Evolutionary conservation across 2,797 vertebrate species (phyloP), one percentile per base, ranked within the genome.

Genomic region (Triplophysa bombifrons): DNA sequence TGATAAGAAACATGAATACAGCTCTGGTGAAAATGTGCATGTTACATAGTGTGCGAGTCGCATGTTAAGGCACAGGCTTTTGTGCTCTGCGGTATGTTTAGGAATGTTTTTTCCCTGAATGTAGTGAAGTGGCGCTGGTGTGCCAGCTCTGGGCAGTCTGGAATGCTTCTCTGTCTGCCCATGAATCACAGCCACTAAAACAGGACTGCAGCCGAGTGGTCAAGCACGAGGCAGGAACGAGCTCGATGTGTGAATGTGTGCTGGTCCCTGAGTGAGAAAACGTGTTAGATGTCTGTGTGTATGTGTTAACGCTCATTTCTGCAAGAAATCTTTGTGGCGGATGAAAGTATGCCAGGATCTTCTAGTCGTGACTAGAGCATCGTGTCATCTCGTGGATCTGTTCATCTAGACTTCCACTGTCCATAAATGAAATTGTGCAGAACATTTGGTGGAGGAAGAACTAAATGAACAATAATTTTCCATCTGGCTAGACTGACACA

Each of bases 181-280:
- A 91, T 92, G 92, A 92, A 89, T 93, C 91, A 92, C 86, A 83
- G 86, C 61, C 88, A 87, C 88, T 88, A 85, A 90, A 89, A 85
- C 80, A 83, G 86, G 86, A 85, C 79, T 79, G 85, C 84, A 82
- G 88, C 58, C 3, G 82, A 83, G 80, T 83, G 84, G 84, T 86
- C 64, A 70, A 86, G 84, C 83, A 84, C 82, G 80, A 89, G 85
- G 86, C 82, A 80, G 55, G 69, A 71, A 81, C 72, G 67, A 84
- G 86, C 82, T 87, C 84, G 82, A 85, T 86, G 84, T 89, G 83
- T 87, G 78, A 85, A 76, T n/a, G 76, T 80, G 22, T 74, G 61
- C 30, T 74, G 84, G 82, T 66, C 72, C 56, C 46, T n/a, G 56
- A 56, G 66, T 71, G 72, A 70, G 25, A 78, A 82, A 78, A 63